Evolutionary conservation across 1,140 invertebrate species (phyloP), one percentile per base, ranked within the genome.

Genomic region (Gryllus bimaculatus): DNA sequence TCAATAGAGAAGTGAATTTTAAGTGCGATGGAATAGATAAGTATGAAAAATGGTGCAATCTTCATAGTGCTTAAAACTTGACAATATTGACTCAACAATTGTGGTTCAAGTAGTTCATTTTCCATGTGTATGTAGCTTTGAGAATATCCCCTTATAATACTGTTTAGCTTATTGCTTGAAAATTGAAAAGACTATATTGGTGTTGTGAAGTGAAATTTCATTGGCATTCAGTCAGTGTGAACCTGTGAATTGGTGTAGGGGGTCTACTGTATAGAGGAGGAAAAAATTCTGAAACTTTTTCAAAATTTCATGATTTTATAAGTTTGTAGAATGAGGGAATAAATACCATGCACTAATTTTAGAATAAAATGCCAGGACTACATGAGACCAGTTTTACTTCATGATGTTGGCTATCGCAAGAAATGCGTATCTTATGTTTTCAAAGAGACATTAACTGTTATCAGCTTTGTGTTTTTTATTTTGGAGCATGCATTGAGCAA

Each of bases 101-200:
- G 26, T 18, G 54, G 54, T 66, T 66, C 54, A 66, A 66, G 54
- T 66, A 66, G 54, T 7, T 66, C 10, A 66, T 66, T 66, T 66
- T 66, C 54, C 54, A 66, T 66, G 54, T 66, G 54, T 66, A 66
- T 66, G 54, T 66, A 66, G 54, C 26, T 66, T 66, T 66, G 54
- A 10, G 54, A 66, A 66, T 66, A 18, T 18, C 3, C 54, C 18
- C 18, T 66, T 18, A 8, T 54, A 66, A 66, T 66, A 66, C 54
- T 66, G 54, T 13, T 66, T 66, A 66, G 54, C 10, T 13, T 13
- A 66, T 66, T 66, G 54, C 54, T 66, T 66, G 18, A 66, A 66
- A 66, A 13, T 66, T 66, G 54, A 66, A 10, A 66, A 3, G 54
- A 66, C 18, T 1, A 66, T 66, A 66, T 66, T 66, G 54, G 54